These are phyloP conservation scores for Myoxocephalus aenaeus DNA, from an alignment of 2,797 vertebrate species.

Conservation along the genomic window DNA sequence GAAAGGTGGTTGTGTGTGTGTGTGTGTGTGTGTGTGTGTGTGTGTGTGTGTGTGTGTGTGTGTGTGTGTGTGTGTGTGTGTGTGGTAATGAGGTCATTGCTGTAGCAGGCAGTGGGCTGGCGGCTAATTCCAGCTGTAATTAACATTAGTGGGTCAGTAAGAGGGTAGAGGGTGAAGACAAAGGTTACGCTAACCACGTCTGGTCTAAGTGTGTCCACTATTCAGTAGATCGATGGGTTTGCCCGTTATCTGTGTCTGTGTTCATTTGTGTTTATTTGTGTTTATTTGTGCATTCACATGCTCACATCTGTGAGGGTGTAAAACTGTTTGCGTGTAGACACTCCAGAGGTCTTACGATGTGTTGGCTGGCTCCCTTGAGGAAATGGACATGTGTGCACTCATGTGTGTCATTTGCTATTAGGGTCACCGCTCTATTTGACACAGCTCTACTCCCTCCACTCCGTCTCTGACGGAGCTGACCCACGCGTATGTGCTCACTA, in stretches of 20 bases:
- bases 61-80: constrained; percentile 35
- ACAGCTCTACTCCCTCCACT: constrained; percentile 62
- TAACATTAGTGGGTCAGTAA: constrained; percentile 77
- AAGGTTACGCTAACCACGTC: constrained; percentile 67
- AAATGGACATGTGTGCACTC: constrained; percentile 75
- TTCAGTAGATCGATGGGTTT: constrained; percentile 38
- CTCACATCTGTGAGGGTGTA: constrained; percentile 34
- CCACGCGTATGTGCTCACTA: constrained; percentile 44
- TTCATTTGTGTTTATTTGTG: constrained; percentile 14
- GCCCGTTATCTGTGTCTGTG: constrained; percentile 18
- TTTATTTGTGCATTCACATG: constrained; percentile 20
- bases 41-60: constrained; percentile 19
- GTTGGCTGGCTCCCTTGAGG: constrained; percentile 73
- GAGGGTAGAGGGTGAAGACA: constrained; percentile 70
- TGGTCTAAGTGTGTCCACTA: constrained; percentile 32
- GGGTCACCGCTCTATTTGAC: constrained; percentile 77
- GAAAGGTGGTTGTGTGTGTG: constrained; percentile 30
- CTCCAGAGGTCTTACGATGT: constrained; percentile 66
- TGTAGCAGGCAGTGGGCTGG: constrained; percentile 55
- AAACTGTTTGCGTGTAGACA: constrained; percentile 47
- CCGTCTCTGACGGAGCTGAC: constrained; percentile 59
- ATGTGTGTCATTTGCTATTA: constrained; percentile 82
- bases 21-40: constrained; percentile 33
- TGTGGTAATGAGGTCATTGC: constrained; percentile 78
- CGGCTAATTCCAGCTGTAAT: constrained; percentile 80